Evolutionary conservation across 2,888 invertebrate genomes (phyloP).

Genomic region (Masnerella sp.): DNA sequence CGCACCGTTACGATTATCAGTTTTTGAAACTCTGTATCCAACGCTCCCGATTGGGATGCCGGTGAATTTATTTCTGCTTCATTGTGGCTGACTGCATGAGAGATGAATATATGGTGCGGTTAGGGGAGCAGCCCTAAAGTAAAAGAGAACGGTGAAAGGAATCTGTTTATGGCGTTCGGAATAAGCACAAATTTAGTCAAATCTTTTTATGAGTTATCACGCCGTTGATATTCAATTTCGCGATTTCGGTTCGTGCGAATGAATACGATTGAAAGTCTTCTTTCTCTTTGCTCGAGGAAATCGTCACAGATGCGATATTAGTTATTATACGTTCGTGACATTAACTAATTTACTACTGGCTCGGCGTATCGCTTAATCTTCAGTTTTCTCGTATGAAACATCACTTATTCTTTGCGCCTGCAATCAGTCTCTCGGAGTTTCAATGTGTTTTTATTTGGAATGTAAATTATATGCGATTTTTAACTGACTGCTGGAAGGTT

Average conservation of each 20-base stretch:
- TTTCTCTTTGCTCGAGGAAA: slow-evolving; percentile 30
- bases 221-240: slow-evolving; percentile 17
- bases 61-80: slow-evolving; percentile 34
- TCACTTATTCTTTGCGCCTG: slow-evolving; percentile 57
- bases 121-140: slow-evolving; percentile 39
- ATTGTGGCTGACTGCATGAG: slow-evolving; percentile 19
- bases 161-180: slow-evolving; percentile 48
- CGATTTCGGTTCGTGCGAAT: slow-evolving; percentile 14
- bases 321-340: slow-evolving; percentile 60
- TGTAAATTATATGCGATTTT: slow-evolving; percentile 60
- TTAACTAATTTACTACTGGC: slow-evolving; percentile 61
- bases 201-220: slow-evolving; percentile 42
- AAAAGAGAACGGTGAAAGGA: slow-evolving; percentile 32
- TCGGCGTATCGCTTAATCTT: slow-evolving; percentile 60
- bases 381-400: slow-evolving; percentile 50
- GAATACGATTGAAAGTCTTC: slow-evolving; percentile 15
- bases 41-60: slow-evolving; percentile 4
- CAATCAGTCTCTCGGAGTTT: slow-evolving; percentile 48
- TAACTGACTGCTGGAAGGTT: slow-evolving; percentile 55
- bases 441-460: slow-evolving; percentile 54
- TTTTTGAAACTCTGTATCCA: background rate
- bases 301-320: slow-evolving; percentile 47
- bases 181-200: slow-evolving; percentile 42
- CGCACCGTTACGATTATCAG: too few species aligned
- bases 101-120: slow-evolving; percentile 40